Evolutionary conservation across 2,113 vertebrate species (phyloP).

Genomic region (Pseudorasbora parva): DNA sequence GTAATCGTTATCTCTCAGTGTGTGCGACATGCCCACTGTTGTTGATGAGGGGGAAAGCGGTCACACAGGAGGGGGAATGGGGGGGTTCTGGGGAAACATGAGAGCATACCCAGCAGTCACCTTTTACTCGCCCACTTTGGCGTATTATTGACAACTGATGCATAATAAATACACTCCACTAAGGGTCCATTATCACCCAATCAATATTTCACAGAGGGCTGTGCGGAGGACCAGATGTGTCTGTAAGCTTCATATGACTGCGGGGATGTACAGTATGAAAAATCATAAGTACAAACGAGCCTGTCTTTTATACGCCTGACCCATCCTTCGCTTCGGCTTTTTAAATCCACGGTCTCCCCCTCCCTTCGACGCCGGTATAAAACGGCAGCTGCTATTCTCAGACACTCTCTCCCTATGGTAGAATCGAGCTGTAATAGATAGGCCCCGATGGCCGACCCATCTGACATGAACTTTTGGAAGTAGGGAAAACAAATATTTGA

Average conservation of each 20-base stretch:
- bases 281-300: neutral
- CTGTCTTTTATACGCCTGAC: neutral
- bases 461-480: constrained; percentile 77
- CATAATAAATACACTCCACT: constrained; percentile 87
- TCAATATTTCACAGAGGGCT: constrained; percentile 76
- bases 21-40: constrained; percentile 64
- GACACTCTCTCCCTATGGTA: constrained; percentile 44
- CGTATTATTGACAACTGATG: constrained; percentile 83
- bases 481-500: constrained; percentile 82
- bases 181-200: constrained; percentile 84
- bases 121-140: constrained; percentile 80
- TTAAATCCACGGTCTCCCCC: constrained; percentile 3
- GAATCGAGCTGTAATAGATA: constrained; percentile 78
- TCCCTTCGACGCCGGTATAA: neutral
- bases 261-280: constrained; percentile 16
- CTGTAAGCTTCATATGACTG: constrained; percentile 44
- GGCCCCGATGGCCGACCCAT: constrained; percentile 71
- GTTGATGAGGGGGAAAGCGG: constrained; percentile 65
- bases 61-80: constrained; percentile 34
- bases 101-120: constrained; percentile 79
- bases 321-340: neutral
- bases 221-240: constrained; percentile 69
- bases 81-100: constrained; percentile 67
- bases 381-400: constrained; percentile 59
- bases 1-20: constrained; percentile 58